A percentile compares a stretch with the other conserved stretches of the same genome.
These are phyloP conservation scores for Psylliodes chrysocephalus DNA, from an alignment of 2,888 invertebrate species.

Conservation along the genomic window DNA sequence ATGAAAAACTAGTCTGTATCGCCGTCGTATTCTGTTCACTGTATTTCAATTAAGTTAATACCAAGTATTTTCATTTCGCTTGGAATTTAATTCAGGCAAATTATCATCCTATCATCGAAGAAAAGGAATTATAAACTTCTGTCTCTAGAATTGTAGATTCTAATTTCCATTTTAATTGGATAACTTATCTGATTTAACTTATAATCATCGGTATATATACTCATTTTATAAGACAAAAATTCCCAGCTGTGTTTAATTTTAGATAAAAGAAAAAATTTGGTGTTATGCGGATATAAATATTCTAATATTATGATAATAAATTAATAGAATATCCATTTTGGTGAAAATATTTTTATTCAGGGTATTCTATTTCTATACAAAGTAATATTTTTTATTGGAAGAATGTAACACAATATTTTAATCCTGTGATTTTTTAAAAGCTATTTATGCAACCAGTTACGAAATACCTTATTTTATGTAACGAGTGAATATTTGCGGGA, in stretches of 20 bases:
- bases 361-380: too few relatives aligned
- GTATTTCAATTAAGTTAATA: slow-evolving; percentile 16
- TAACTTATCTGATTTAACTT: slow-evolving; percentile 40
- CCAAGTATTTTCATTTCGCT: slow-evolving; percentile 12
- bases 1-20: slow-evolving; percentile 9
- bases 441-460: too few relatives aligned
- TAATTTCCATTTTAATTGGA: slow-evolving; percentile 40
- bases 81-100: slow-evolving; percentile 30
- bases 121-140: slow-evolving; percentile 37
- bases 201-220: slow-evolving; percentile 31
- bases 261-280: not conserved
- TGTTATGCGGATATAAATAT: not conserved
- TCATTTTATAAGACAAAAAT: slow-evolving; percentile 11
- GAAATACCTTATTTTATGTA: too few relatives aligned
- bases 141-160: slow-evolving; percentile 29
- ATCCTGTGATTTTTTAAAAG: too few relatives aligned
- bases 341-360: too few relatives aligned
- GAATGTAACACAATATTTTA: too few relatives aligned
- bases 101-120: slow-evolving; percentile 30
- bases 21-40: not conserved
- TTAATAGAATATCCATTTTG: too few relatives aligned
- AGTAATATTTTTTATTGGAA: too few relatives aligned
- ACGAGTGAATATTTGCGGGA: too few relatives aligned
- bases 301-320: not conserved
- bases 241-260: slow-evolving; percentile 16